A percentile compares a stretch with the other conserved stretches of the same genome.
phyloP scores from a whole-genome alignment of 2,888 invertebrate species.

The Ectemnius continuus region DNA sequence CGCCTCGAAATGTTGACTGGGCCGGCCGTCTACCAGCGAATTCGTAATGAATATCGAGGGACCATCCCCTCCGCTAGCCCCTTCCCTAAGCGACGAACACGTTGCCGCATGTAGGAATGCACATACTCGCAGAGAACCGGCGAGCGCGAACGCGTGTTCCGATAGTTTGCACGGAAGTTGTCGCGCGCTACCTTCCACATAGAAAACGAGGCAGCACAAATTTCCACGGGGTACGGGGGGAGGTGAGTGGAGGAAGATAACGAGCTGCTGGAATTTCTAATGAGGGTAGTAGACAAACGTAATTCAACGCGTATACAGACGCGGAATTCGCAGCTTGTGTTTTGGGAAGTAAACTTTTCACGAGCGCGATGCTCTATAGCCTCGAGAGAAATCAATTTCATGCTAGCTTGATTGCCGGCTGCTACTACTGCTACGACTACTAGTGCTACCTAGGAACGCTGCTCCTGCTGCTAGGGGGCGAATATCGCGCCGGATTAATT shows the following conservation, averaged over 20 bases:
- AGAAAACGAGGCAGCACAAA: constrained; percentile 30
- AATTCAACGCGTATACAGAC: constrained; percentile 37
- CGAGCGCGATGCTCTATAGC: constrained; percentile 32
- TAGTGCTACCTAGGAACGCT: too few species aligned
- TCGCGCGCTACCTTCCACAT: neutral
- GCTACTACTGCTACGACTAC: neutral
- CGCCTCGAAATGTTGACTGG: constrained; percentile 48
- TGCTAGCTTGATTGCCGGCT: neutral
- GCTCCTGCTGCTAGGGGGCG: neutral
- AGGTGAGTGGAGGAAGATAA: constrained; percentile 27
- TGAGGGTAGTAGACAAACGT: constrained; percentile 38
- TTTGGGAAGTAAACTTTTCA: constrained; percentile 34
- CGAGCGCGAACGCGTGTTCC: neutral
- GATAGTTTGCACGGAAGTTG: constrained; percentile 42
- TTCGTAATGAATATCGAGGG: constrained; percentile 55
- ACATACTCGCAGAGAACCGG: neutral
- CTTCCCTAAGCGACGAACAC: neutral
- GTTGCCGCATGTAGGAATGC: constrained; percentile 7
- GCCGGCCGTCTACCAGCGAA: constrained; percentile 49
- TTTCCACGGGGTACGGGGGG: constrained; percentile 12
- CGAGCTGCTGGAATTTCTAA: constrained; percentile 52
- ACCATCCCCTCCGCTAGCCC: too few species aligned
- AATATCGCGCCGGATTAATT: constrained; percentile 2
- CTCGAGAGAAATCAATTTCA: constrained; percentile 8
- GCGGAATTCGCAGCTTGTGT: constrained; percentile 27